These are phyloP conservation scores for Ahaetulla prasina DNA, from an alignment of 2,113 vertebrate species.

Conservation along the genomic window DNA sequence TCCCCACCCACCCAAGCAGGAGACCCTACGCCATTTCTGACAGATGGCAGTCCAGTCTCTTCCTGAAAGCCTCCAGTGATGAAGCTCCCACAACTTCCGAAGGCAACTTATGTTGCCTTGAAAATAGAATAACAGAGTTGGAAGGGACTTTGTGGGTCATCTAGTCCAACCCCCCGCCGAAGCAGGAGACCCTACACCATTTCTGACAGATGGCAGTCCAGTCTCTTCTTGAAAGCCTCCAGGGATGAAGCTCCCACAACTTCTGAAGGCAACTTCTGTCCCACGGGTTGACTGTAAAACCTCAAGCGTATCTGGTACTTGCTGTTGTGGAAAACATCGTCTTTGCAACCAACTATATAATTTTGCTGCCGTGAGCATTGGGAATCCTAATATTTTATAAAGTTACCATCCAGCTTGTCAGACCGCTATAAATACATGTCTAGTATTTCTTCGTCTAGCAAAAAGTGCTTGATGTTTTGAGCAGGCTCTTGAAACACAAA, in stretches of 20 bases:
- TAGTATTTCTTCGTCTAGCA: neutral
- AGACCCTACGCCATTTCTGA: no score
- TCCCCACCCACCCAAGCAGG: no score
- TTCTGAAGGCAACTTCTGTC: no score
- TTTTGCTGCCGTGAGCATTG: neutral
- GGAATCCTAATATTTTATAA: neutral
- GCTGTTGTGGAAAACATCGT: neutral
- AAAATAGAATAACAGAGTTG: no score
- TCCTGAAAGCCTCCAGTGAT: no score
- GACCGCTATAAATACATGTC: neutral
- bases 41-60: no score
- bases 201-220: no score
- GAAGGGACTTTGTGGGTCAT: neutral
- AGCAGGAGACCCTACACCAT: neutral
- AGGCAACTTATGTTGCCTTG: no score
- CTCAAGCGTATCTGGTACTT: neutral
- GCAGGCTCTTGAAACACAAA: neutral
- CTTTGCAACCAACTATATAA: neutral
- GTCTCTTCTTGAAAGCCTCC: neutral
- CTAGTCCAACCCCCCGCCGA: neutral
- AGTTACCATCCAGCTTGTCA: neutral
- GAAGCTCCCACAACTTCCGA: no score
- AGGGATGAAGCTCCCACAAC: no score
- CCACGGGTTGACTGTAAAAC: neutral
- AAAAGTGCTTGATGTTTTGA: neutral